Conservation (phyloP, 1,140 invertebrate species). For the Drosophila bipectinata region DNA sequence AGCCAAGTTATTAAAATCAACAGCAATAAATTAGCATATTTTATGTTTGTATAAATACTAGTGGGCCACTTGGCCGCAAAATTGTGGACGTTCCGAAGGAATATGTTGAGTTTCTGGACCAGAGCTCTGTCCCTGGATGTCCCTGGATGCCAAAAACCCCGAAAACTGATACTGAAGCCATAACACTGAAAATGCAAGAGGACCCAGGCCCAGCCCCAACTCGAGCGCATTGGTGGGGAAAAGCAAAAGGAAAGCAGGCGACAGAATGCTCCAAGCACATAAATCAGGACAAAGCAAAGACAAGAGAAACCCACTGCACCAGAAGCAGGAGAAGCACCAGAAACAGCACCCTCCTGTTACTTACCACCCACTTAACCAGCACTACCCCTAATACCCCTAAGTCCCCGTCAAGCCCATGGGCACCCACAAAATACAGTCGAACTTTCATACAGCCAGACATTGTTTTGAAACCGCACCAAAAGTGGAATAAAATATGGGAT, state of each 20-base stretch:
- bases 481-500: background rate
- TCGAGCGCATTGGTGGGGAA: background rate
- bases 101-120: conserved; percentile 18
- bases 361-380: background rate
- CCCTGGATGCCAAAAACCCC: conserved; percentile 22
- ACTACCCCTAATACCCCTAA: background rate
- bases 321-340: conserved; percentile 12
- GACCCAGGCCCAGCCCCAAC: conserved; percentile 2
- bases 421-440: conserved; percentile 33
- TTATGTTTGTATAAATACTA: conserved; percentile 61
- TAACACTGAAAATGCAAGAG: background rate
- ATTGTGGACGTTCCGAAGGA: background rate
- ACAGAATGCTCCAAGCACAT: conserved; percentile 66
- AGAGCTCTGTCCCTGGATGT: conserved; percentile 1
- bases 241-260: conserved; percentile 21
- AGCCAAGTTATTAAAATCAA: conserved; percentile 77
- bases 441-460: background rate
- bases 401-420: background rate
- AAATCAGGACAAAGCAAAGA: conserved; percentile 73
- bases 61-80: conserved; percentile 3
- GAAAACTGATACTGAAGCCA: conserved; percentile 24
- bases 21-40: conserved; percentile 80
- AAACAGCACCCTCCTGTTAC: background rate
- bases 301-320: conserved; percentile 39
- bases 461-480: background rate